Evolutionary conservation across 2,113 vertebrate genomes (phyloP).

Genomic region (Petromus typicus): DNA sequence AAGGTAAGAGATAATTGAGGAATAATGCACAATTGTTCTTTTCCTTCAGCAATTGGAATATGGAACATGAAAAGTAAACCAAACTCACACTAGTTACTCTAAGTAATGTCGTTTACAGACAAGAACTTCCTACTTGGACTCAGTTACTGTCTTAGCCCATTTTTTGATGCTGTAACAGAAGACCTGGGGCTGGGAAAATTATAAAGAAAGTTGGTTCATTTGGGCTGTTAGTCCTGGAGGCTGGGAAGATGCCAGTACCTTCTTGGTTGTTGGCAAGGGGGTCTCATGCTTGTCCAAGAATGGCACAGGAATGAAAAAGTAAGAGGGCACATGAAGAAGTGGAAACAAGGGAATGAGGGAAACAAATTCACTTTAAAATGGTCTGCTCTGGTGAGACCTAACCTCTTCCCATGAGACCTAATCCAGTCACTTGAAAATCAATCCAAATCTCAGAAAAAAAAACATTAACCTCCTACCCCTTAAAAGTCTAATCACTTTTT

Average conservation of each 20-base stretch:
- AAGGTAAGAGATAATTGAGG: background rate
- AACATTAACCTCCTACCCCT: background rate
- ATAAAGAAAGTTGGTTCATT: background rate
- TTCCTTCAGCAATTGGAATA: background rate
- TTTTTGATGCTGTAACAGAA: background rate
- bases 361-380: background rate
- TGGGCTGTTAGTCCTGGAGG: background rate
- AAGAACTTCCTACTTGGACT: background rate
- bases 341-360: background rate
- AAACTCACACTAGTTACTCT: background rate
- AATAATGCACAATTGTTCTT: background rate
- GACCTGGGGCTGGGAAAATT: background rate
- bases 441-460: background rate
- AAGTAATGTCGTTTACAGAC: background rate
- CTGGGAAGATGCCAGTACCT: background rate
- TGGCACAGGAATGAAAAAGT: background rate
- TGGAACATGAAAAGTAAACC: background rate
- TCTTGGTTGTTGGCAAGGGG: background rate
- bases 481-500: background rate
- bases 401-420: background rate
- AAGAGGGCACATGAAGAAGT: no score
- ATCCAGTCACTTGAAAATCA: background rate
- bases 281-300: background rate
- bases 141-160: background rate
- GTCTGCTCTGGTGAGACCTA: background rate